A percentile compares a stretch with the other conserved stretches of the same genome.
phyloP scores from a whole-genome alignment of 2,888 invertebrate species.

The Timema cristinae region DNA sequence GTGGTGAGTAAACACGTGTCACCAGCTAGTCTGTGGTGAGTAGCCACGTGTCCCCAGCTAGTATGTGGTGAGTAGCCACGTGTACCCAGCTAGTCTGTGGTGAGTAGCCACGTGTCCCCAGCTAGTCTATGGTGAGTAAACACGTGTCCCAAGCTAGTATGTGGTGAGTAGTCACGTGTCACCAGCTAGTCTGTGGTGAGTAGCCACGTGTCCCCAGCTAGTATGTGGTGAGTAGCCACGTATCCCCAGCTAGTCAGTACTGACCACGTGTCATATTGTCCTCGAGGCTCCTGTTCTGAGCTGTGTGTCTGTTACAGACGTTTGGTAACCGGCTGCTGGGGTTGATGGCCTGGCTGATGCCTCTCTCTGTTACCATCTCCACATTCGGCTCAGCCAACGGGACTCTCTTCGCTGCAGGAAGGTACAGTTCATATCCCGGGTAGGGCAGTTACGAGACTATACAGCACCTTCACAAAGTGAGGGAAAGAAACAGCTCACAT shows the following conservation, averaged over 20 bases:
- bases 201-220: no score
- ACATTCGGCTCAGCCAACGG: constrained; percentile 94
- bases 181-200: background rate
- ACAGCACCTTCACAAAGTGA: background rate
- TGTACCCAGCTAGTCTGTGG: background rate
- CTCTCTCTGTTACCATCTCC: constrained; percentile 85
- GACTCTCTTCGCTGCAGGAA: constrained; percentile 87
- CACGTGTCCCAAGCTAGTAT: background rate
- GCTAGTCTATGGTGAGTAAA: background rate
- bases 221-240: background rate
- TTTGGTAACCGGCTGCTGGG: constrained; percentile 86
- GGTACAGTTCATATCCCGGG: constrained; percentile 46
- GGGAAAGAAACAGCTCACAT: background rate
- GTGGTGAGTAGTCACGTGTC: background rate
- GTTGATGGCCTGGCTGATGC: constrained; percentile 88
- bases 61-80: background rate
- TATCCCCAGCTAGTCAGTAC: background rate
- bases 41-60: background rate
- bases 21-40: background rate
- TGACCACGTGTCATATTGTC: background rate
- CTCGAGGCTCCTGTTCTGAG: background rate
- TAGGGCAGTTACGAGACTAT: background rate
- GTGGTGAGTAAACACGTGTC: constrained; percentile 55
- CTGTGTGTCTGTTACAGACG: constrained; percentile 49
- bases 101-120: background rate